These are phyloP conservation scores for Xylota segnis DNA, from an alignment of 2,888 invertebrate species.

Conservation along the genomic window DNA sequence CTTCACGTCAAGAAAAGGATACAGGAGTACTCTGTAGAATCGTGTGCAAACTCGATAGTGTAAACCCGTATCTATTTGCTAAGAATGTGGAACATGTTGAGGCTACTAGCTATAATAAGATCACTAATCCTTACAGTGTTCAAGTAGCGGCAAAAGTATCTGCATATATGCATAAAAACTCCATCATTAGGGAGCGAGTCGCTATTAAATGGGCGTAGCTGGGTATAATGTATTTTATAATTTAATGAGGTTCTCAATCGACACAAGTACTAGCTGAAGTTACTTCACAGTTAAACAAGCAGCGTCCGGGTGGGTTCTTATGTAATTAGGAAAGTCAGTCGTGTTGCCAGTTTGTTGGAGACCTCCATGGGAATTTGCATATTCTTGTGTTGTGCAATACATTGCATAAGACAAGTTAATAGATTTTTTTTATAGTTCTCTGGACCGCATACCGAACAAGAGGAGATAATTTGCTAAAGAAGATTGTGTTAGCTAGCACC, in stretches of 20 bases:
- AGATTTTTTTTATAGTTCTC: too few species aligned
- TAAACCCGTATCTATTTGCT: too few species aligned
- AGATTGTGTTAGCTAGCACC: too few species aligned
- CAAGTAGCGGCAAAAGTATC: too few species aligned
- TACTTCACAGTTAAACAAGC: slow-evolving; percentile 2
- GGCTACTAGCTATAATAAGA: too few species aligned
- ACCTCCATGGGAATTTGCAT: neutral
- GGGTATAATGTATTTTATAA: slow-evolving; percentile 9
- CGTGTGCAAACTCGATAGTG: too few species aligned
- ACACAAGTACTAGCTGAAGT: neutral
- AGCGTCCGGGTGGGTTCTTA: neutral
- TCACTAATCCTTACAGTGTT: neutral
- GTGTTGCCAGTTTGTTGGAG: neutral
- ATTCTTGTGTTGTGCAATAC: neutral
- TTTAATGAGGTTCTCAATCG: neutral
- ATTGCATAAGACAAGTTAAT: neutral
- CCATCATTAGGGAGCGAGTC: neutral
- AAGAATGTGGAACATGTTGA: too few species aligned
- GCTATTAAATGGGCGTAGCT: slow-evolving; percentile 10
- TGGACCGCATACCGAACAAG: too few species aligned
- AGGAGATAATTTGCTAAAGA: too few species aligned
- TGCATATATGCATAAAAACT: neutral
- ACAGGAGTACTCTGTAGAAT: neutral
- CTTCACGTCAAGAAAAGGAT: neutral
- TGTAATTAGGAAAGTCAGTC: neutral